A percentile compares a stretch with the other conserved stretches of the same genome.
phyloP scores from a whole-genome alignment of 2,797 vertebrate species.

The Rousettus madagascariensis region DNA sequence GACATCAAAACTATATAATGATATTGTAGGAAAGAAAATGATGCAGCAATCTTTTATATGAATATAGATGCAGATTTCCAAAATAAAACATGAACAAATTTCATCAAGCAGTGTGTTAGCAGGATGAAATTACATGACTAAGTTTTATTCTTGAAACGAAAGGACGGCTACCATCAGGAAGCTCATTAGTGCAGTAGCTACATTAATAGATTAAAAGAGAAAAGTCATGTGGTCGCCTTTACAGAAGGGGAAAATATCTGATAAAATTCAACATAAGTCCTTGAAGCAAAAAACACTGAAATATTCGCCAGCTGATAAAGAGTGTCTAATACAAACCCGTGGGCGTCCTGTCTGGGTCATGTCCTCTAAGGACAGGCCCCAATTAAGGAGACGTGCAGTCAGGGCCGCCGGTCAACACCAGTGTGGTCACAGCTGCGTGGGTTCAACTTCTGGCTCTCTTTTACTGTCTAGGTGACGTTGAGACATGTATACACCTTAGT shows the following conservation, averaged over 20 bases:
- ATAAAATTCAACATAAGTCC: neutral
- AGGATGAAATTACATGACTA: neutral
- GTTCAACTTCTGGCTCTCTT: neutral
- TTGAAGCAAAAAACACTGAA: neutral
- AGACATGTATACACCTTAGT: neutral
- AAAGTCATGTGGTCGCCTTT: neutral
- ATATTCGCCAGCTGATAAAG: neutral
- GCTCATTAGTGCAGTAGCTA: neutral
- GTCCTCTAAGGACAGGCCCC: neutral
- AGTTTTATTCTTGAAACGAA: neutral
- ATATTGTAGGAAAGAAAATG: neutral
- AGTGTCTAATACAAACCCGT: neutral
- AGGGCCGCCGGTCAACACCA: neutral
- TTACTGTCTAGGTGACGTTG: neutral
- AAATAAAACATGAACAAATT: neutral
- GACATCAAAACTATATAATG: neutral
- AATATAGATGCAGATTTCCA: neutral
- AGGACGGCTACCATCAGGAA: neutral
- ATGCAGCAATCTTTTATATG: neutral
- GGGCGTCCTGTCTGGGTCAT: neutral
- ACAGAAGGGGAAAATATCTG: neutral
- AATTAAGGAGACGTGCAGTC: neutral
- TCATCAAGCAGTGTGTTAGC: neutral
- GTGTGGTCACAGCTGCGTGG: neutral
- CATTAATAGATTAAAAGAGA: neutral